phyloP scores from a whole-genome alignment of 2,888 invertebrate species.

The Cinara cedri region DNA sequence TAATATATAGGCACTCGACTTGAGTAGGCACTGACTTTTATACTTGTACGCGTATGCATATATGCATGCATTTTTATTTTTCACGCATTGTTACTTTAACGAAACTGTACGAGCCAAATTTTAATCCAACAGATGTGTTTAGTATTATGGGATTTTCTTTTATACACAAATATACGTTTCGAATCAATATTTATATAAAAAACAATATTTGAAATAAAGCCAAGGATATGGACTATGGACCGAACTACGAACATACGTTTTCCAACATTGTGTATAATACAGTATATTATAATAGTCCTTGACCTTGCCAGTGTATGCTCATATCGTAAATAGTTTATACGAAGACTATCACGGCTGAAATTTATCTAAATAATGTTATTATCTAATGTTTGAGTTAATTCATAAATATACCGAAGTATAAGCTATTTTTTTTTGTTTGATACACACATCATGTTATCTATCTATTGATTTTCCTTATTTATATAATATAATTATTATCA shows the following conservation, averaged over 20 bases:
- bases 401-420: not conserved
- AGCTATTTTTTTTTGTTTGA: not conserved
- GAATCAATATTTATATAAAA: not conserved
- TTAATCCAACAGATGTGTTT: not conserved
- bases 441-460: no score
- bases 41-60: no score
- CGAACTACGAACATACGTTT: conserved; percentile 23
- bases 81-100: no score
- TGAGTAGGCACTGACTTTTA: no score
- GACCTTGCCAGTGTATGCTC: conserved; percentile 32
- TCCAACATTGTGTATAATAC: no score
- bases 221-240: conserved; percentile 24
- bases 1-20: no score
- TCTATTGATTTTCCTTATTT: no score
- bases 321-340: conserved; percentile 26
- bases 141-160: not conserved
- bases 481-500: no score
- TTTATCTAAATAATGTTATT: conserved; percentile 13
- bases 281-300: conserved; percentile 38
- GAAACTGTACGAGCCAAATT: no score
- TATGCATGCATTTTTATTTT: no score
- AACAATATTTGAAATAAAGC: conserved; percentile 18
- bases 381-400: conserved; percentile 8
- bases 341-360: not conserved
- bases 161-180: no score